Conservation (phyloP, 2,797 vertebrate genomes). For the Sphenodon punctatus region DNA sequence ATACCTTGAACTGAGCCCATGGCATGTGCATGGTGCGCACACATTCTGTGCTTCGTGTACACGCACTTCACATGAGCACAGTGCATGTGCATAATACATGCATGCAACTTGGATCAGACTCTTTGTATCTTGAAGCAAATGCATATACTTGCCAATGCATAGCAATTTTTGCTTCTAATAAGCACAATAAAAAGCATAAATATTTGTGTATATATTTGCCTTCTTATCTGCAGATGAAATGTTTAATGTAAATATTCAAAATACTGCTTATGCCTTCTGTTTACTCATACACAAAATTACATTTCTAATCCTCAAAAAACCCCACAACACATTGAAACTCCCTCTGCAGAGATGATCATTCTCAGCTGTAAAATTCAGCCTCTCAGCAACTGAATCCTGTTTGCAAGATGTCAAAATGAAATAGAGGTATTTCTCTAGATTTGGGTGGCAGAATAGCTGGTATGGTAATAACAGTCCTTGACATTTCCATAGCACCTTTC, state of each 20-base stretch:
- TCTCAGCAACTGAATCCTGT: slow-evolving; percentile 21
- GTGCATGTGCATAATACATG: too few species aligned
- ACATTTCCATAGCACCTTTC: slow-evolving; percentile 43
- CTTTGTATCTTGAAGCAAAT: not conserved
- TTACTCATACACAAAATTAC: slow-evolving; percentile 58
- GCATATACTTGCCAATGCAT: not conserved
- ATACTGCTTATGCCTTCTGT: slow-evolving; percentile 44
- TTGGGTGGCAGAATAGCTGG: slow-evolving; percentile 6
- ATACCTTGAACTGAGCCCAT: too few species aligned
- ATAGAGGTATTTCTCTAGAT: slow-evolving; percentile 32
- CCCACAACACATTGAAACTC: slow-evolving; percentile 13
- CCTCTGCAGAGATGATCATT: slow-evolving; percentile 34
- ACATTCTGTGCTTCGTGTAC: too few species aligned
- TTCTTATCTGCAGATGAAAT: slow-evolving; percentile 50
- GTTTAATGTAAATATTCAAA: slow-evolving; percentile 52
- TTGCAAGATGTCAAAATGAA: slow-evolving; percentile 36
- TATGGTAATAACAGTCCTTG: slow-evolving; percentile 45
- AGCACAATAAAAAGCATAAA: not conserved
- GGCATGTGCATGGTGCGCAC: too few species aligned
- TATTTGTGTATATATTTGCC: not conserved
- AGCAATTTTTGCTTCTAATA: not conserved
- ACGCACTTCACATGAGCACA: too few species aligned
- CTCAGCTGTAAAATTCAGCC: slow-evolving; percentile 35
- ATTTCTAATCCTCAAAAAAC: slow-evolving; percentile 29
- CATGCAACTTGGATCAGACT: not conserved